A percentile compares a stretch with the other conserved stretches of the same genome.
Conservation (phyloP, 64 coral and sea anemone species). For the Montipora foliosa region DNA sequence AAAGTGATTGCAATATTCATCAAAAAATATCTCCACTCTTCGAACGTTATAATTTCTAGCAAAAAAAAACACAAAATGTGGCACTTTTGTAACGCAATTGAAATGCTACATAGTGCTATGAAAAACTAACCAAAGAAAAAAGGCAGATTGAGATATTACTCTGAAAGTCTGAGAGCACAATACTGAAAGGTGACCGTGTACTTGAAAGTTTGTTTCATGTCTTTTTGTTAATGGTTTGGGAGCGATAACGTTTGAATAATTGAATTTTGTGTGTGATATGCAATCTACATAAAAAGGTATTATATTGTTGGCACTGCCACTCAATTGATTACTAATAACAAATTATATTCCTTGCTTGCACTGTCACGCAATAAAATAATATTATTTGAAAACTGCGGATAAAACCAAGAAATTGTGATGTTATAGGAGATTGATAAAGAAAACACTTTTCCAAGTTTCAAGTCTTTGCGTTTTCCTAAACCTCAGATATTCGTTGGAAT, state of each 20-base stretch:
- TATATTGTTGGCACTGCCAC: too few relatives aligned
- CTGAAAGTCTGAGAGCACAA: neutral
- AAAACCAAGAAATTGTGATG: too few relatives aligned
- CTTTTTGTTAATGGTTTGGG: neutral
- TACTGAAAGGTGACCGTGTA: neutral
- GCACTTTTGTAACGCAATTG: neutral
- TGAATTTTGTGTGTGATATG: neutral
- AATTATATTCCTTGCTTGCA: too few relatives aligned
- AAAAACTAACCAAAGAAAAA: neutral
- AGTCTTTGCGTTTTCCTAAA: too few relatives aligned
- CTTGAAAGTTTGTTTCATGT: neutral
- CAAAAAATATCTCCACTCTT: neutral
- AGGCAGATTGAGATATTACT: neutral
- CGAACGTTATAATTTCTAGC: neutral
- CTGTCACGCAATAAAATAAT: too few relatives aligned
- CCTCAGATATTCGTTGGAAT: too few relatives aligned
- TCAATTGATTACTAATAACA: too few relatives aligned
- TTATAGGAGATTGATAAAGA: too few relatives aligned
- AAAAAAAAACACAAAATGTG: neutral
- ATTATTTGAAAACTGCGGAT: too few relatives aligned
- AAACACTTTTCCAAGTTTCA: too few relatives aligned
- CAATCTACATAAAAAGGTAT: too few relatives aligned
- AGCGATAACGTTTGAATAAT: neutral
- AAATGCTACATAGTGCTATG: neutral
- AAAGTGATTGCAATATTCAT: too few relatives aligned